phyloP scores from a whole-genome alignment of 2,888 invertebrate genomes.

The Spodoptera exigua region DNA sequence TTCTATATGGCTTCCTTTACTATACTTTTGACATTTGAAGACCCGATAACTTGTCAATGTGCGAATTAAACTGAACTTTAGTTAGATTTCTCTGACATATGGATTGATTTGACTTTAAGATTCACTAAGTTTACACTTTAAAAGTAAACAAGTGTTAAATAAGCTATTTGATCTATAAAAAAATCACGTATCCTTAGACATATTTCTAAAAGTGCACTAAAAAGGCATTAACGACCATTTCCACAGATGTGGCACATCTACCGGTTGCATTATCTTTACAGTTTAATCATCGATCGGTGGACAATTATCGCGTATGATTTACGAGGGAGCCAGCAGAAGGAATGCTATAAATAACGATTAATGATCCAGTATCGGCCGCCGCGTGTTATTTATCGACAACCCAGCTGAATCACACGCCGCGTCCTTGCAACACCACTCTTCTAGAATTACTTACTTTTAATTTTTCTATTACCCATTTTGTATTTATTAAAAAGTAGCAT shows the following conservation, averaged over 20 bases:
- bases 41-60: too few relatives aligned
- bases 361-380: slow-evolving; percentile 61
- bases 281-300: slow-evolving; percentile 58
- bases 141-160: too few relatives aligned
- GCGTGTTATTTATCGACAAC: slow-evolving; percentile 57
- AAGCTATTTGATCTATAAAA: not conserved
- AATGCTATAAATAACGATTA: slow-evolving; percentile 70
- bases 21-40: slow-evolving; percentile 2
- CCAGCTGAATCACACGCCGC: slow-evolving; percentile 42
- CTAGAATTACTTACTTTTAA: slow-evolving; percentile 21
- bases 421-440: slow-evolving; percentile 49
- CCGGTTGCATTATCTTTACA: slow-evolving; percentile 24
- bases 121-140: too few relatives aligned
- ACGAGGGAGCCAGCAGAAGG: slow-evolving; percentile 53
- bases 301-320: slow-evolving; percentile 69
- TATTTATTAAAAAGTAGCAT: too few relatives aligned
- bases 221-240: not conserved
- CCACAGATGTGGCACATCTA: slow-evolving; percentile 20
- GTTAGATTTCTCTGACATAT: too few relatives aligned
- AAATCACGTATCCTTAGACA: not conserved
- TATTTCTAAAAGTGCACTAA: too few relatives aligned
- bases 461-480: not conserved
- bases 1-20: not conserved
- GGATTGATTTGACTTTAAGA: too few relatives aligned
- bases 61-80: too few relatives aligned